A percentile compares a stretch with the other conserved stretches of the same genome.
These are phyloP conservation scores for Astyanax mexicanus DNA, from an alignment of 2,797 vertebrate genomes.

Conservation along the genomic window DNA sequence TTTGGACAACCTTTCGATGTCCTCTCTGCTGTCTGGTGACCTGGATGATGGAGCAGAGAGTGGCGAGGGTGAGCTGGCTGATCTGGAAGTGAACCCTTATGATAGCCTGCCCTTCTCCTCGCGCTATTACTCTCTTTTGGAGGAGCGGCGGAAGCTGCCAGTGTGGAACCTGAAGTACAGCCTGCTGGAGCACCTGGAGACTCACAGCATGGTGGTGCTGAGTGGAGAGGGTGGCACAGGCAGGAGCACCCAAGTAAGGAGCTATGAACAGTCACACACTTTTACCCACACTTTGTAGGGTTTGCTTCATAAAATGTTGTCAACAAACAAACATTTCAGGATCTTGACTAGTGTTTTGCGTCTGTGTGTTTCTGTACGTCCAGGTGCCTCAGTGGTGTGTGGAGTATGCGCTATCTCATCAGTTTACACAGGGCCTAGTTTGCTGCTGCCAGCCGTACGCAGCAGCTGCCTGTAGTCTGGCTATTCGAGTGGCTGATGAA, in stretches of 20 bases:
- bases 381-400: slow-evolving; percentile 98
- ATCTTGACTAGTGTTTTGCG: not conserved
- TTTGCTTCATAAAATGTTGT: no score
- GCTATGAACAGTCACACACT: not conserved
- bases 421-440: slow-evolving; percentile 86
- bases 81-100: slow-evolving; percentile 93
- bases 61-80: slow-evolving; percentile 67
- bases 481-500: slow-evolving; percentile 91
- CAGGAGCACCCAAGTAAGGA: slow-evolving; percentile 90
- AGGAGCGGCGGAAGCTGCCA: slow-evolving; percentile 80
- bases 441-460: slow-evolving; percentile 89
- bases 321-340: not conserved
- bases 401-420: slow-evolving; percentile 87
- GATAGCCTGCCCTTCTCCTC: slow-evolving; percentile 95
- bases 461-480: slow-evolving; percentile 87
- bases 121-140: slow-evolving; percentile 88
- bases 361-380: not conserved
- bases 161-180: slow-evolving; percentile 83
- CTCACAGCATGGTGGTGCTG: slow-evolving; percentile 84
- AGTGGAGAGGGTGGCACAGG: slow-evolving; percentile 85
- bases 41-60: slow-evolving; percentile 67
- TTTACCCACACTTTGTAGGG: not conserved
- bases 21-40: slow-evolving; percentile 77
- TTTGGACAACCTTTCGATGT: slow-evolving; percentile 76
- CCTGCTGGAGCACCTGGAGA: slow-evolving; percentile 88